Base-by-base conservation (phyloP, 2,113 vertebrate species). In the Cyphomyrus plagiostoma region DNA sequence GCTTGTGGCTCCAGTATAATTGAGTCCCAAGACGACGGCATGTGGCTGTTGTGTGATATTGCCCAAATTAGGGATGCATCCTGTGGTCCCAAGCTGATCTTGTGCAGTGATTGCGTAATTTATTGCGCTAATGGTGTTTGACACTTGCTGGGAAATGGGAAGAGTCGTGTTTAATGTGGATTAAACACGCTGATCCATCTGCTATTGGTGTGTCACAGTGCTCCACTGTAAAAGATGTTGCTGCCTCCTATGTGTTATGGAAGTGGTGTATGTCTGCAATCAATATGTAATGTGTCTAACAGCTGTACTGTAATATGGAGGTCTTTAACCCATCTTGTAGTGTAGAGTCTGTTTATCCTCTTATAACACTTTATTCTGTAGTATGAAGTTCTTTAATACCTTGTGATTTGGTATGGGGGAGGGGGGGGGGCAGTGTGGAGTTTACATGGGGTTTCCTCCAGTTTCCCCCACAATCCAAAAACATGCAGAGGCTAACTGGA, bases 41-140 rank as follows among this genome's bases (percentile, higher is more conserved):
- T 50, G 88, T 88, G 66, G 66, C 9, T 77, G 11, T 88, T 52
- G 66, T 48, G 88, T 19, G 30, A 77, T 88, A 48, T 88, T 66
- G n/a, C 56, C 45, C 4, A 39, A 42, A 80, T 62, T 62, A 35
- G 30, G 1, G 35, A 46, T 35, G 46, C 70, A 19, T 66, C 23
- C 17, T 50, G 46, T 35, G 30, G n/a, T 49, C 83, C 45, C n/a
- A 86, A 26, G 83, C 45, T 50, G 83, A 50, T 23, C 23, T 45
- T 88, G 88, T 50, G 56, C 26, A 39, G 26, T 30, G 48, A 46
- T 77, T 88, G 46, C 15, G 7, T 77, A 77, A 77, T 80, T 35
- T 88, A 13, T 39, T 42, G 66, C 21, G 19, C 46, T 30, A 50
- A 70, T 88, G 46, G 46, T 77, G 10, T 50, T 49, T 50, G 66